Conservation (phyloP, 2,797 vertebrate species). For the Meda fulgida region DNA sequence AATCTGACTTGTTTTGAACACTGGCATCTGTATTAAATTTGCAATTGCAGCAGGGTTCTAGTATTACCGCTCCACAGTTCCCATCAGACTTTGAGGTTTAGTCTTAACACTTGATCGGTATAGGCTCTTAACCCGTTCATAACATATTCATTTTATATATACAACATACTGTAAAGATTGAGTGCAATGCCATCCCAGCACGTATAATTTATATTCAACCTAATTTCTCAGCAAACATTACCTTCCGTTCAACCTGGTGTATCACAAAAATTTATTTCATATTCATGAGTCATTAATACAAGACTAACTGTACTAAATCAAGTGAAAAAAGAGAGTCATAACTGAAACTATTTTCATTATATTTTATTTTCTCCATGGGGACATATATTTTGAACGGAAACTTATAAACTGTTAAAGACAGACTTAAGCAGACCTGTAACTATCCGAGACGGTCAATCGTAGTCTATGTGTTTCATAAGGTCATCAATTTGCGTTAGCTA, state of each 20-base stretch:
- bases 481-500: too few species aligned
- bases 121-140: constrained; percentile 7
- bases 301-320: too few species aligned
- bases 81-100: constrained; percentile 16
- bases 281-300: too few species aligned
- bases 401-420: too few species aligned
- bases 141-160: background rate
- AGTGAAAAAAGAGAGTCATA: too few species aligned
- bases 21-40: constrained; percentile 18
- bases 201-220: background rate
- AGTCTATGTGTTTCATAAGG: too few species aligned
- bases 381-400: too few species aligned
- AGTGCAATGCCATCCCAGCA: background rate
- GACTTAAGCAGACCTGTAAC: too few species aligned
- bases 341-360: too few species aligned
- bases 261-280: too few species aligned
- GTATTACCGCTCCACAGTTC: constrained; percentile 3
- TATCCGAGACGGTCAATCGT: too few species aligned
- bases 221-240: background rate
- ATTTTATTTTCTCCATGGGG: too few species aligned
- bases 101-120: background rate
- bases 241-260: background rate
- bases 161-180: background rate
- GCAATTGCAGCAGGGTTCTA: constrained; percentile 5
- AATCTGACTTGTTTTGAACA: constrained; percentile 1